Evolutionary conservation across 2,888 invertebrate species (phyloP).

Genomic region (Acanthosepion pharaonis): DNA sequence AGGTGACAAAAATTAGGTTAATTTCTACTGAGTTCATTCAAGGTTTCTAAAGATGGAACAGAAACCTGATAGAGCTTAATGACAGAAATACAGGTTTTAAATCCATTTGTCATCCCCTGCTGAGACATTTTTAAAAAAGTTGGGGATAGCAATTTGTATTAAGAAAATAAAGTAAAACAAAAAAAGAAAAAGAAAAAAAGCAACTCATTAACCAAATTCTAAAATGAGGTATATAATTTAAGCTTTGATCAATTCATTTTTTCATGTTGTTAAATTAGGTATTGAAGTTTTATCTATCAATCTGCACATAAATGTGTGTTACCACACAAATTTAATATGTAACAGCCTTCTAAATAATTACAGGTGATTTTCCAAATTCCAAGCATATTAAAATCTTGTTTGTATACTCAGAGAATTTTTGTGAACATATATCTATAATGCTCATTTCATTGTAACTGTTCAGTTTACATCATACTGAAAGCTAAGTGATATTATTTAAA

Average conservation of each 20-base stretch:
- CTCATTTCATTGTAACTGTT: too few species aligned
- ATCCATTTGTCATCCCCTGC: not conserved
- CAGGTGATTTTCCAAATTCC: too few species aligned
- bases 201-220: not conserved
- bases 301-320: not conserved
- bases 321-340: too few species aligned
- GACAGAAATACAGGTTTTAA: not conserved
- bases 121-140: not conserved
- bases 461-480: too few species aligned
- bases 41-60: not conserved
- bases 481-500: too few species aligned
- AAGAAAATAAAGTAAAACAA: too few species aligned
- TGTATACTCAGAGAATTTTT: too few species aligned
- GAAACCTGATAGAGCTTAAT: too few species aligned
- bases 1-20: constrained; percentile 8
- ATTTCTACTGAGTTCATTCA: not conserved
- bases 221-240: not conserved
- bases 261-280: not conserved
- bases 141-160: not conserved
- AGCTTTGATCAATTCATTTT: not conserved
- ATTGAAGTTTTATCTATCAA: not conserved
- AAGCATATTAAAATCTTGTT: too few species aligned
- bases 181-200: not conserved
- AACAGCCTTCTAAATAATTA: too few species aligned
- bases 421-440: too few species aligned